These are phyloP conservation scores for Centropus unirufus DNA, from an alignment of 2,113 vertebrate genomes.

Conservation along the genomic window DNA sequence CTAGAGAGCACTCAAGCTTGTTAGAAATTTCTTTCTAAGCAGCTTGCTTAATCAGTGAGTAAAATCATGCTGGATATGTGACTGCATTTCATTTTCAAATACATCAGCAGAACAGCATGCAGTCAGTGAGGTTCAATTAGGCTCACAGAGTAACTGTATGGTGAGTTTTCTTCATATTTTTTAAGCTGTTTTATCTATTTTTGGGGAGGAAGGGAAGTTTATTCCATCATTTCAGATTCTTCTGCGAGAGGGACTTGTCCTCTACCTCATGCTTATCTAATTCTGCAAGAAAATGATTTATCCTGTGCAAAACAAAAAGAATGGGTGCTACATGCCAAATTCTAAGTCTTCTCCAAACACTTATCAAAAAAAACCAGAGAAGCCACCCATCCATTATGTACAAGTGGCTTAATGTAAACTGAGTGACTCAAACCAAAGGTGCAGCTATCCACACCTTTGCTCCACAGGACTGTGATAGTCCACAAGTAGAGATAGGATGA, in stretches of 20 bases:
- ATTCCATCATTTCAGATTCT: background rate
- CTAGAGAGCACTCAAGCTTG: background rate
- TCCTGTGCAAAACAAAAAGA: background rate
- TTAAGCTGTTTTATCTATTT: background rate
- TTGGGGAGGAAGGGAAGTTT: background rate
- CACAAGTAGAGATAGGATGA: background rate
- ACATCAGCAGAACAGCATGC: background rate
- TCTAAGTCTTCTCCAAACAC: background rate
- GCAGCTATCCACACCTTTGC: background rate
- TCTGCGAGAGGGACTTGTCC: background rate
- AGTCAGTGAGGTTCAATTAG: rapidly evolving
- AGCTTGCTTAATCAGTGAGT: background rate
- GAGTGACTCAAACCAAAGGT: background rate
- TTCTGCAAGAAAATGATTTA: background rate
- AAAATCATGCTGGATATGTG: background rate
- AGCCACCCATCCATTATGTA: background rate
- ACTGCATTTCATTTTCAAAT: background rate
- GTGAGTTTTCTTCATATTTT: background rate
- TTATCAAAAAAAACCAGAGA: background rate
- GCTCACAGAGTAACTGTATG: background rate
- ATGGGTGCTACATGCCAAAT: background rate
- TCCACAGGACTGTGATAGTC: background rate
- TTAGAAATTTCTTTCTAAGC: background rate
- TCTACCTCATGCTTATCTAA: background rate
- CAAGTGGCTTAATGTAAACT: background rate